These are phyloP conservation scores for Heliconius hermathena DNA, from an alignment of 1,140 invertebrate species.

Conservation along the genomic window DNA sequence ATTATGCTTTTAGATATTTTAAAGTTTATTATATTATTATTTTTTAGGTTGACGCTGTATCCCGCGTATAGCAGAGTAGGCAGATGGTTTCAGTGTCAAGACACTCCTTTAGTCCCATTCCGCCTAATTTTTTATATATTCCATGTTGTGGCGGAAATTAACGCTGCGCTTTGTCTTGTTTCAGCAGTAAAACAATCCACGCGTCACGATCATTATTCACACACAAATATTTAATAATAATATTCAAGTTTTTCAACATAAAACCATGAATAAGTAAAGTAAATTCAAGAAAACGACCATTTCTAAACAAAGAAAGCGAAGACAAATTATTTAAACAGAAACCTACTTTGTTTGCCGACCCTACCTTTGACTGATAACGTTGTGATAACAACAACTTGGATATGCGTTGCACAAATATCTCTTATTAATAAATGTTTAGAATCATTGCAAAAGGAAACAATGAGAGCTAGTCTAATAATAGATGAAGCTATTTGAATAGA, in stretches of 20 bases:
- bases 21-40: too few relatives aligned
- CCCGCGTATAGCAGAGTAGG: too few relatives aligned
- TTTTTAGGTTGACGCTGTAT: too few relatives aligned
- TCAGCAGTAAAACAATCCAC: too few relatives aligned
- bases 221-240: too few relatives aligned
- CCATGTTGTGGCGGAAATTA: too few relatives aligned
- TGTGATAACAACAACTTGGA: not conserved
- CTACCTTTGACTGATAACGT: slow-evolving; percentile 7
- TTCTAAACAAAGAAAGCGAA: slow-evolving; percentile 3
- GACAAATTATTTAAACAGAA: slow-evolving; percentile 1
- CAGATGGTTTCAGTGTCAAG: too few relatives aligned
- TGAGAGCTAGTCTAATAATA: not conserved
- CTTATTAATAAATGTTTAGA: not conserved
- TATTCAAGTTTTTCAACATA: not conserved
- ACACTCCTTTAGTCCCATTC: too few relatives aligned
- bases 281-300: not conserved
- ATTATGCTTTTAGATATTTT: too few relatives aligned
- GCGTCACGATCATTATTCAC: too few relatives aligned
- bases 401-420: not conserved
- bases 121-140: too few relatives aligned
- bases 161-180: too few relatives aligned
- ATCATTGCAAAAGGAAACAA: slow-evolving; percentile 5
- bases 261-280: slow-evolving; percentile 1
- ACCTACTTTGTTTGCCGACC: slow-evolving; percentile 16
- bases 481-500: not conserved